These are phyloP conservation scores for Seladonia tumulorum DNA, from an alignment of 2,888 invertebrate species.

Conservation along the genomic window DNA sequence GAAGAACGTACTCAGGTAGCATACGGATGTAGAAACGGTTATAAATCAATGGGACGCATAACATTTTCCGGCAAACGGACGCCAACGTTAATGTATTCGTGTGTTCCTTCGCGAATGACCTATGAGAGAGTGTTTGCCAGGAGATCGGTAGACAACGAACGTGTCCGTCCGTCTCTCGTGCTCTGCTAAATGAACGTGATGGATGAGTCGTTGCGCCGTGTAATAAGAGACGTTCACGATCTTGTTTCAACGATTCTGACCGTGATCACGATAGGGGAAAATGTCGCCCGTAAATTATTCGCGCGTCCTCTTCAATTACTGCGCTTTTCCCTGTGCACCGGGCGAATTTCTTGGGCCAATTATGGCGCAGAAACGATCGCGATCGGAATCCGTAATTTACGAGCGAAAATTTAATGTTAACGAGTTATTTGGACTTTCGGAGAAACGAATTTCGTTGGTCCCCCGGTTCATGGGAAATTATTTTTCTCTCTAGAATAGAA, in stretches of 20 bases:
- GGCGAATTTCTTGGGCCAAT: not conserved
- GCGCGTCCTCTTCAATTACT: conserved; percentile 37
- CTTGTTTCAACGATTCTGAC: conserved; percentile 32
- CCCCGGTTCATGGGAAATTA: no score
- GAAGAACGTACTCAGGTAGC: conserved; percentile 29
- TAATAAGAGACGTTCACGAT: conserved; percentile 52
- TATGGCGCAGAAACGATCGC: not conserved
- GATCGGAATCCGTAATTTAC: not conserved
- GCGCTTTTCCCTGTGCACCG: not conserved
- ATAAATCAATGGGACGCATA: conserved; percentile 51
- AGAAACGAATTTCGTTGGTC: no score
- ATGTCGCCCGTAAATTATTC: conserved; percentile 58
- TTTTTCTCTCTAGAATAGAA: no score
- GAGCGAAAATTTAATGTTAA: not conserved
- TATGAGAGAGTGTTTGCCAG: conserved; percentile 22
- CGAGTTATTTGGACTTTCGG: not conserved
- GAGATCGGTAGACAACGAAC: conserved; percentile 42
- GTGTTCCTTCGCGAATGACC: conserved; percentile 21
- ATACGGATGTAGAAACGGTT: conserved; percentile 26
- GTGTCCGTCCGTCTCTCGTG: conserved; percentile 17
- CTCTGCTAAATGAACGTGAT: conserved; percentile 59
- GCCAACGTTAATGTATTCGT: conserved; percentile 26
- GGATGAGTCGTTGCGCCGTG: conserved; percentile 42
- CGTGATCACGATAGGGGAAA: conserved; percentile 44
- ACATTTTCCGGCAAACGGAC: conserved; percentile 38